Base-by-base conservation (phyloP, 30 jellyfish, hydroid and myxozoan species). In the Aurelia sp. region DNA sequence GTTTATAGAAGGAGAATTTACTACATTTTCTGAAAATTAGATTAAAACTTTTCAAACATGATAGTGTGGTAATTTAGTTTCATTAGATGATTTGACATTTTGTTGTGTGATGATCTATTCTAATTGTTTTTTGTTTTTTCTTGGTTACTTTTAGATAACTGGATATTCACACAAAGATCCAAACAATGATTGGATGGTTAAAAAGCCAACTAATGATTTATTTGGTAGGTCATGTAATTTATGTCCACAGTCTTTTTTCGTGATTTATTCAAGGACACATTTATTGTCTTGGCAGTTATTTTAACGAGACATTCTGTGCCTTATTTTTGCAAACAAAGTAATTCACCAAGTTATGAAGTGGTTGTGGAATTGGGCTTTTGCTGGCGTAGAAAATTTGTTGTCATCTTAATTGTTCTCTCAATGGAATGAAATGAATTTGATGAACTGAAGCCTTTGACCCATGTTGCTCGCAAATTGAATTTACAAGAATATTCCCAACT, bases 161-260 rank as follows among this genome's bases (percentile, higher is more conserved):
- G 99, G 99, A 4, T 95, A 95, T 65, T 90, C 98, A 30, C 98
- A 90, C 79, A 90, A 90, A 86, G 99, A 95, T 82, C 95, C 99
- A n/a, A 95, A 95, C 62, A 95, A 90, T 62, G 96, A 95, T 37
- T 95, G 97, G 97, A 51, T 84, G 23, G 82, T 95, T 13, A 87
- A 89, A 44, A 94, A 90, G 66, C 98, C 98, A 21, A 50, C 95
- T 30, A 62, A 84, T 40, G 86, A 82, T 5, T 79, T 57, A 22
- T 57, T 63, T 68, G 96, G 99, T 94, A 76, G 68, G 97, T 65
- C 55, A 10, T 9, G 55, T 44, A 1, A 44, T 44, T 44, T 44
- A 44, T 44, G 55, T 44, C 55, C 0, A 40, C 15, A 0, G 0
- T 44, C 3, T 9, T 44, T 44, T 44, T 8, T 7, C 55, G 16